phyloP scores from a whole-genome alignment of 2,797 vertebrate genomes.

The Tenualosa thibaudeaui region DNA sequence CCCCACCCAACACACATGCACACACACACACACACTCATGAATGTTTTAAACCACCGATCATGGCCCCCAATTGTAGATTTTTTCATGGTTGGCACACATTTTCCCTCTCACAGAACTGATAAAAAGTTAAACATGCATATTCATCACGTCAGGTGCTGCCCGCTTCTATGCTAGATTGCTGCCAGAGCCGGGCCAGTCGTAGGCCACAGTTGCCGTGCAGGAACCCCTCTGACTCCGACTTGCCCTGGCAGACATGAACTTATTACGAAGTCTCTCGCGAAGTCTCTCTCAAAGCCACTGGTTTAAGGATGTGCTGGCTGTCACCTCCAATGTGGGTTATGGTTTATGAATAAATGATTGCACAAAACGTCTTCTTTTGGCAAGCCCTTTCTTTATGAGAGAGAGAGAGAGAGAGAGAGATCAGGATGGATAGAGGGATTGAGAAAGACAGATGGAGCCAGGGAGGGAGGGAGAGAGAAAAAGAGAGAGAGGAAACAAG shows the following conservation, averaged over 20 bases:
- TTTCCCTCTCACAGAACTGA: slow-evolving; percentile 38
- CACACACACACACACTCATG: slow-evolving; percentile 28
- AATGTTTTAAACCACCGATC: slow-evolving; percentile 46
- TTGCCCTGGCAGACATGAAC: not conserved
- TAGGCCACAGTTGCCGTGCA: not conserved
- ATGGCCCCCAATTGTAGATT: slow-evolving; percentile 38
- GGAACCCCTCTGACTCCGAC: not conserved
- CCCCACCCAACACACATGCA: slow-evolving; percentile 30
- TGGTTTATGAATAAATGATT: not conserved
- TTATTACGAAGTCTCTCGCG: not conserved
- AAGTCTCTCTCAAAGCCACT: slow-evolving; percentile 27
- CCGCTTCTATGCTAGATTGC: not conserved
- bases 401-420: not conserved
- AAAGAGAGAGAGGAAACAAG: not conserved
- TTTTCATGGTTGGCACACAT: slow-evolving; percentile 41
- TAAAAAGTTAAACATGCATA: slow-evolving; percentile 43
- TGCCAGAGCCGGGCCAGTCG: too few relatives aligned
- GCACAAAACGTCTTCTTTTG: not conserved
- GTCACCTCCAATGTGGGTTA: not conserved
- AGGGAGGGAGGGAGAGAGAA: not conserved
- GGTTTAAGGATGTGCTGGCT: slow-evolving; percentile 33
- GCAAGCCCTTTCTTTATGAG: not conserved
- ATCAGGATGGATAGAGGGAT: not conserved
- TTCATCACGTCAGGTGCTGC: slow-evolving; percentile 34
- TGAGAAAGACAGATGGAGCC: not conserved